Conservation (phyloP, 2,113 vertebrate species). For the Sylvietta virens region DNA sequence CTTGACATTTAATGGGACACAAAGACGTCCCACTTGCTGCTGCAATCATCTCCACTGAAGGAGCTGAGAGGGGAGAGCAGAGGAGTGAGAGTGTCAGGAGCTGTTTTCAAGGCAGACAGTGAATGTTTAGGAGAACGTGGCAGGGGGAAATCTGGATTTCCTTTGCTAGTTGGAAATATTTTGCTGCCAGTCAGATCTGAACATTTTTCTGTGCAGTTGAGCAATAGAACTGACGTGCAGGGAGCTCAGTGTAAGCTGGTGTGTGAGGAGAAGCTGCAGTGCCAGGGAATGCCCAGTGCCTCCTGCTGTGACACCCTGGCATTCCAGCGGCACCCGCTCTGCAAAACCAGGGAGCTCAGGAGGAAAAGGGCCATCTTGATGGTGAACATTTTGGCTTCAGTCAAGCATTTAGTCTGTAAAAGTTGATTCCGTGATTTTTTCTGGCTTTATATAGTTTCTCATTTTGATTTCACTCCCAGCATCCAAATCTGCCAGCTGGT, state of each 20-base stretch:
- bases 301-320: not conserved
- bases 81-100: slow-evolving; percentile 50
- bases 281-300: not conserved
- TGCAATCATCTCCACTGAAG: slow-evolving; percentile 75
- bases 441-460: slow-evolving; percentile 49
- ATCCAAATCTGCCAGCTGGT: slow-evolving; percentile 47
- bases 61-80: slow-evolving; percentile 73
- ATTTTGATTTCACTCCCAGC: slow-evolving; percentile 37
- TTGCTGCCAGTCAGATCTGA: slow-evolving; percentile 21
- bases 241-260: not conserved
- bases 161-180: not conserved
- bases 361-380: not conserved
- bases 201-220: slow-evolving; percentile 8
- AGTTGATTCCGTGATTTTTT: slow-evolving; percentile 21
- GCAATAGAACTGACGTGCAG: not conserved
- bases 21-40: slow-evolving; percentile 64
- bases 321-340: not conserved
- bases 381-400: not conserved
- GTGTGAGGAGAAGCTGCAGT: not conserved
- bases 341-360: not conserved
- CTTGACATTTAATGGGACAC: not conserved
- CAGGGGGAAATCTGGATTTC: not conserved
- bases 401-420: slow-evolving; percentile 26
- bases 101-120: not conserved
- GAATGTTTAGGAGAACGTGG: not conserved